These are phyloP conservation scores for Zygothrica quintamaculata DNA, from an alignment of 2,888 invertebrate species.

Conservation along the genomic window DNA sequence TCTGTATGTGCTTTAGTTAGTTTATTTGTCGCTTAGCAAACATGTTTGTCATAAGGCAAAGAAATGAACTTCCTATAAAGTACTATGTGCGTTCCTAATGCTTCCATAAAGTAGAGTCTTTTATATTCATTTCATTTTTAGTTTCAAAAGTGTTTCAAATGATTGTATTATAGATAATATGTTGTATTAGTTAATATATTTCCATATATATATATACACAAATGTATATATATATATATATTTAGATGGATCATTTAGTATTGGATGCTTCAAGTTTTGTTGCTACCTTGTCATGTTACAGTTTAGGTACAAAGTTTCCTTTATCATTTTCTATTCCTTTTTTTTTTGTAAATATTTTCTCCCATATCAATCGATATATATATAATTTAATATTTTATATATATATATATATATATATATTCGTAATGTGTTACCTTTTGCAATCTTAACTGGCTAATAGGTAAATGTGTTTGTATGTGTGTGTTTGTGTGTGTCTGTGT, in stretches of 20 bases:
- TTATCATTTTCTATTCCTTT: too few species aligned
- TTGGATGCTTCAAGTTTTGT: constrained; percentile 22
- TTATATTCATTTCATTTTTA: constrained; percentile 10
- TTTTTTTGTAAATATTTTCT: constrained; percentile 39
- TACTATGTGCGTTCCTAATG: constrained; percentile 1
- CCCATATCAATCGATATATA: constrained; percentile 7
- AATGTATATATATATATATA: constrained; percentile 9
- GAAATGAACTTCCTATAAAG: not conserved
- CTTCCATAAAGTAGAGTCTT: not conserved
- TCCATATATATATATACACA: constrained; percentile 8
- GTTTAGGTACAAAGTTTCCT: constrained; percentile 67
- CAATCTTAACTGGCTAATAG: constrained; percentile 31
- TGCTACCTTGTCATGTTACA: constrained; percentile 51
- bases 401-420: constrained; percentile 1
- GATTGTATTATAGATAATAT: constrained; percentile 5
- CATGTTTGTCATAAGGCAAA: constrained; percentile 16
- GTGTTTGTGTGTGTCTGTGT: constrained; percentile 8
- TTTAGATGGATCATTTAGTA: not conserved
- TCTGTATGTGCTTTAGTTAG: constrained; percentile 1
- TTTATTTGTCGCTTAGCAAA: not conserved
- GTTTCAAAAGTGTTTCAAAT: constrained; percentile 20
- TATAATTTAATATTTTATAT: too few species aligned
- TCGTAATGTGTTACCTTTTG: constrained; percentile 2
- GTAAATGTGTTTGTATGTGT: not conserved
- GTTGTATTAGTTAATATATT: constrained; percentile 2